Conservation (phyloP, 1,140 invertebrate species). For the Nymphalis io region DNA sequence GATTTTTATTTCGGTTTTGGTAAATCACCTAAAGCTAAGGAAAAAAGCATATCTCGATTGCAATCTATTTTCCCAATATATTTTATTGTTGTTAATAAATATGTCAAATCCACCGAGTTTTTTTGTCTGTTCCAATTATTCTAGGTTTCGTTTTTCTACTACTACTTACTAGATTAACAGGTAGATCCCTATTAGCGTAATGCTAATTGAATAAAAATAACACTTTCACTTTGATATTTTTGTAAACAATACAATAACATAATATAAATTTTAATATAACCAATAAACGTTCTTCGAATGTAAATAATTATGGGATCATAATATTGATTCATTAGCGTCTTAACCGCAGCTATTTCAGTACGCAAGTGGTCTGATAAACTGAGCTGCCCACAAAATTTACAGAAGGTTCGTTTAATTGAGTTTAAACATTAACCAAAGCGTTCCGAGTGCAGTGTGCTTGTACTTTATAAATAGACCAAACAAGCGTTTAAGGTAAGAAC, state of each 20-base stretch:
- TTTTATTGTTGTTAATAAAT: too few relatives aligned
- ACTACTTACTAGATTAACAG: too few relatives aligned
- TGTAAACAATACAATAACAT: neutral
- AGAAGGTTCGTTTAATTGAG: constrained; percentile 58
- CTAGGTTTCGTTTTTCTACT: too few relatives aligned
- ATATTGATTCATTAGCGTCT: constrained; percentile 58
- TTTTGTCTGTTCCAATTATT: too few relatives aligned
- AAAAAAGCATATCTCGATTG: too few relatives aligned
- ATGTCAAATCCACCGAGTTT: too few relatives aligned
- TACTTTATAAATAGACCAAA: constrained; percentile 41
- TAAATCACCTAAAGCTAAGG: too few relatives aligned
- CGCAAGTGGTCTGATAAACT: constrained; percentile 65
- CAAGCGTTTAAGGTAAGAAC: neutral
- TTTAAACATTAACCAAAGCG: constrained; percentile 58
- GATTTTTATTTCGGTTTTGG: too few relatives aligned
- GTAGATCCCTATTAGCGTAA: too few relatives aligned
- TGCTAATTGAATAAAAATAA: too few relatives aligned
- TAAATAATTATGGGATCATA: constrained; percentile 23
- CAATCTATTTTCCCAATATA: too few relatives aligned
- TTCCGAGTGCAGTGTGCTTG: constrained; percentile 43
- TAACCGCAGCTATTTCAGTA: constrained; percentile 55
- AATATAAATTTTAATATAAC: neutral
- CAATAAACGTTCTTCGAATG: neutral
- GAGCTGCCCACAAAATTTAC: constrained; percentile 47
- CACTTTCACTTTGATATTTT: neutral